phyloP scores from a whole-genome alignment of 2,888 invertebrate genomes.

The Hydropsyche betteni region DNA sequence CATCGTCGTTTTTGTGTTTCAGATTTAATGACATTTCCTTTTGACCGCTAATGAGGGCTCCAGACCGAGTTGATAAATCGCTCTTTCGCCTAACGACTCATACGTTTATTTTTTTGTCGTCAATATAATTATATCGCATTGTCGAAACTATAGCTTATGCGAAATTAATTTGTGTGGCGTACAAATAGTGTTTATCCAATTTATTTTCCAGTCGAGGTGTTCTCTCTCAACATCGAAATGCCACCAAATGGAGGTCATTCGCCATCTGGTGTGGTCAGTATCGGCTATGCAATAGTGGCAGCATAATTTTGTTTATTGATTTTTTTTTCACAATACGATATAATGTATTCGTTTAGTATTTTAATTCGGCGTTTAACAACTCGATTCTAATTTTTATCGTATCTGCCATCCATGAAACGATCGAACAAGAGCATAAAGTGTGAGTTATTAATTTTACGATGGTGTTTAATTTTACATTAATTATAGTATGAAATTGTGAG shows the following conservation, averaged over 20 bases:
- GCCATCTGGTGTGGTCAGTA: constrained; percentile 35
- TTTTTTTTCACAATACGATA: neutral
- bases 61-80: too few relatives aligned
- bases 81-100: too few relatives aligned
- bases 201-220: constrained; percentile 3
- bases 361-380: too few relatives aligned
- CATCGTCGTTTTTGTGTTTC: neutral
- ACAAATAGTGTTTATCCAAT: constrained; percentile 28
- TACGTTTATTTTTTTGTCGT: neutral
- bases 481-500: too few relatives aligned
- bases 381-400: too few relatives aligned
- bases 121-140: neutral
- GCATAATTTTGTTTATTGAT: constrained; percentile 9
- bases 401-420: too few relatives aligned
- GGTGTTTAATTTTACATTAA: too few relatives aligned
- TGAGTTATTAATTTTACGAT: too few relatives aligned
- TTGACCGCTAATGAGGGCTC: neutral
- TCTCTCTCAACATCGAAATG: constrained; percentile 24
- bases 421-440: too few relatives aligned
- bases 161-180: constrained; percentile 10
- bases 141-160: neutral
- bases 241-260: constrained; percentile 43
- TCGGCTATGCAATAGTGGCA: constrained; percentile 7
- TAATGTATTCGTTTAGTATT: too few relatives aligned
- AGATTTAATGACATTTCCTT: neutral